Percentiles rank a stretch among this genome's conserved stretches.
Conservation (phyloP, 2,797 vertebrate species). For the Cyclopterus lumpus region DNA sequence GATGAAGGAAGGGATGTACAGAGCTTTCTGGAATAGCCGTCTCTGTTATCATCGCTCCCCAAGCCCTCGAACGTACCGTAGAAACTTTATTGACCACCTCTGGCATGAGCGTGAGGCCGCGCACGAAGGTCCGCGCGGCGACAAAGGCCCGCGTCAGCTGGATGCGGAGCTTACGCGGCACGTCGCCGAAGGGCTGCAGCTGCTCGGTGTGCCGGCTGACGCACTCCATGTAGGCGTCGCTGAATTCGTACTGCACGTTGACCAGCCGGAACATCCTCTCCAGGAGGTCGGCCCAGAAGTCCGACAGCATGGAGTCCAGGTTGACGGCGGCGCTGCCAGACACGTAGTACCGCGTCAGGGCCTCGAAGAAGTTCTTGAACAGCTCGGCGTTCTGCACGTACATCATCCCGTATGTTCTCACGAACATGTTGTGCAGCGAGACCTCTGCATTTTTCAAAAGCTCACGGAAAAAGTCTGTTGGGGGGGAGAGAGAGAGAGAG, state of each 20-base stretch:
- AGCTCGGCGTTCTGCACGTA: constrained; percentile 95
- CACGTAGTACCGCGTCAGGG: constrained; percentile 91
- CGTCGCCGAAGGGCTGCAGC: constrained; percentile 95
- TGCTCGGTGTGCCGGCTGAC: constrained; percentile 95
- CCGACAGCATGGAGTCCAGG: constrained; percentile 93
- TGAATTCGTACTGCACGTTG: constrained; percentile 96
- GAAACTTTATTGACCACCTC: constrained; percentile 93
- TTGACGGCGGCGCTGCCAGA: constrained; percentile 85
- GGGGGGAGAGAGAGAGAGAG: not conserved
- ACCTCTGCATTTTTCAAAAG: constrained; percentile 92
- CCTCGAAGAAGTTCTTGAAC: constrained; percentile 93
- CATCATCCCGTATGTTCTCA: constrained; percentile 93
- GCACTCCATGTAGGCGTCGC: constrained; percentile 93
- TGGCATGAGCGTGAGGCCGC: constrained; percentile 89
- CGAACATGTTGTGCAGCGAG: constrained; percentile 95
- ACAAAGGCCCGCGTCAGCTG: constrained; percentile 93
- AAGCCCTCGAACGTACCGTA: constrained; percentile 79
- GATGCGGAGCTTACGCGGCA: constrained; percentile 93
- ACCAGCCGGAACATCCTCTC: constrained; percentile 96
- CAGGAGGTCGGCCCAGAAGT: constrained; percentile 95
- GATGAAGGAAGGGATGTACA: not conserved
- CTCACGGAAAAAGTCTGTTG: constrained; percentile 95
- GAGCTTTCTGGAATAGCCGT: not conserved
- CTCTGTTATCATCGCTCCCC: constrained; percentile 1
- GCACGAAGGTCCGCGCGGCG: constrained; percentile 92